Evolutionary conservation across 2,113 vertebrate genomes (phyloP).

Genomic region (Plectropomus leopardus): DNA sequence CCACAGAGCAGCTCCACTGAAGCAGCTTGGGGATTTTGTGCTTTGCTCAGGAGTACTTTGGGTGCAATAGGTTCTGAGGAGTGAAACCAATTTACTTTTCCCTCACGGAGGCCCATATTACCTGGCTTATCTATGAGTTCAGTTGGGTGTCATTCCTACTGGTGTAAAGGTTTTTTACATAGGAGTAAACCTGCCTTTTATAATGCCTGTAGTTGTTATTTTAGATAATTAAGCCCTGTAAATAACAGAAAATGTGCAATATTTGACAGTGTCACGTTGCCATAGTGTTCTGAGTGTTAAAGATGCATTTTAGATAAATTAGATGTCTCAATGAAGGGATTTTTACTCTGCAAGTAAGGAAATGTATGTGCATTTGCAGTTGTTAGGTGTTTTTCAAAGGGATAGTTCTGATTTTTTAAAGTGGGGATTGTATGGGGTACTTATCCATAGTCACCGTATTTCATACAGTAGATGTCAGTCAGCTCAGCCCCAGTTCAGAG

Average conservation of each 20-base stretch:
- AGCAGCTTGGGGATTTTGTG: conserved; percentile 24
- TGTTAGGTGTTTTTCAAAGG: neutral
- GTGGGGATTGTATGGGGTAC: no score
- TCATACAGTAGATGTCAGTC: no score
- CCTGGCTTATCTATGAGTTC: conserved; percentile 3
- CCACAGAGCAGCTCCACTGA: conserved; percentile 43
- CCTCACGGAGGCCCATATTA: conserved; percentile 6
- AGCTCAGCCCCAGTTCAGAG: no score
- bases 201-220: neutral
- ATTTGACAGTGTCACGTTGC: no score
- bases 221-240: conserved; percentile 7
- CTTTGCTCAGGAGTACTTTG: conserved; percentile 39
- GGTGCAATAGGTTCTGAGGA: conserved; percentile 17
- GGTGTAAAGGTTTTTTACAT: neutral
- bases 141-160: conserved; percentile 6
- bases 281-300: no score
- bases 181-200: neutral
- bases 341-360: conserved; percentile 3
- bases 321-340: conserved; percentile 2
- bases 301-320: neutral
- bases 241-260: neutral
- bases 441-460: no score
- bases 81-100: conserved; percentile 29
- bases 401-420: no score
- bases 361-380: neutral